These are phyloP conservation scores for Rhodinocichla rosea DNA, from an alignment of 2,113 vertebrate species.

Conservation along the genomic window DNA sequence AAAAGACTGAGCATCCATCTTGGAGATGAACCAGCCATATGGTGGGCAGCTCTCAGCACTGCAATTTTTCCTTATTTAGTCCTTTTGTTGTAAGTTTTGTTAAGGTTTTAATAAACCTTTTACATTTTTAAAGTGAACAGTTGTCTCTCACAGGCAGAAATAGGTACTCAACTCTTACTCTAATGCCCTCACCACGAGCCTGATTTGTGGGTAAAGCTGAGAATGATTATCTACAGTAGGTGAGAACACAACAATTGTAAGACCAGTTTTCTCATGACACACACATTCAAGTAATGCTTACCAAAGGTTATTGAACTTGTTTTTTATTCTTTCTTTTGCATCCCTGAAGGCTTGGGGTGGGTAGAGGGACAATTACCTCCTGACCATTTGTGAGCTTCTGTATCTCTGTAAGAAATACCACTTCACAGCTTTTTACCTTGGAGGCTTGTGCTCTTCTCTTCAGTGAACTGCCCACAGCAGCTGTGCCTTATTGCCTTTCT, in stretches of 20 bases:
- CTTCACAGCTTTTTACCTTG: background rate
- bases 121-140: too few relatives aligned
- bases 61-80: too few relatives aligned
- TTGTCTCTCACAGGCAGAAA: background rate
- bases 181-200: background rate
- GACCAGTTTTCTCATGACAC: background rate
- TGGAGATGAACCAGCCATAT: fast-evolving
- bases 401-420: background rate
- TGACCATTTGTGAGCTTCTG: background rate
- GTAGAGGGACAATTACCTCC: background rate
- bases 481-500: background rate
- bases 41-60: too few relatives aligned
- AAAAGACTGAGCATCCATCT: too few relatives aligned
- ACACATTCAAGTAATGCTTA: background rate
- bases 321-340: background rate
- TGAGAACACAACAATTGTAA: background rate
- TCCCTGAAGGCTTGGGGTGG: background rate
- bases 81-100: too few relatives aligned
- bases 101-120: too few relatives aligned
- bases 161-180: background rate
- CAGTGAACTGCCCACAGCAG: background rate
- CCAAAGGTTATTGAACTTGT: background rate
- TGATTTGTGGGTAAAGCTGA: background rate
- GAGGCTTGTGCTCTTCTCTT: background rate
- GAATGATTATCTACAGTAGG: background rate